Evolutionary conservation across 1,140 invertebrate species (phyloP).

Genomic region (Solenopsis fugax): DNA sequence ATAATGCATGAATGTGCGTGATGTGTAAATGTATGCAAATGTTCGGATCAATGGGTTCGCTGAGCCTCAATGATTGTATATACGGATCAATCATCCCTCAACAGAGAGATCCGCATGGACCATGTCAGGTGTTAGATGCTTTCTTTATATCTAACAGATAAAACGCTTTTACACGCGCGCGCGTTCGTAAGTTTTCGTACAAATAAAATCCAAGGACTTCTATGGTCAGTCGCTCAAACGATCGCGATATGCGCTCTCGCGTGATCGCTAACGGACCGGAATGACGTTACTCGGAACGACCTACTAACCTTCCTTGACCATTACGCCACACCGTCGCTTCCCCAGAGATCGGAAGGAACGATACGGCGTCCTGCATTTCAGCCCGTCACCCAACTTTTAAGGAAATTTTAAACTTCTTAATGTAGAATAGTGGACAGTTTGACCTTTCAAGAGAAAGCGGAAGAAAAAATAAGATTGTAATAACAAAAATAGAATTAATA

Average conservation of each 20-base stretch:
- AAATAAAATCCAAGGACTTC: slow-evolving; percentile 73
- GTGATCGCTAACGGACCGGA: slow-evolving; percentile 79
- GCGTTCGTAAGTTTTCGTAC: not conserved
- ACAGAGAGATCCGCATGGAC: not conserved
- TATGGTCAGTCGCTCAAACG: slow-evolving; percentile 77
- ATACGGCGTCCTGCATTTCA: slow-evolving; percentile 62
- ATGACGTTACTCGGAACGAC: slow-evolving; percentile 81
- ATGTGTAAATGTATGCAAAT: not conserved
- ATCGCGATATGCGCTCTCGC: slow-evolving; percentile 79
- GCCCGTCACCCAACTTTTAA: slow-evolving; percentile 41
- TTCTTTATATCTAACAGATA: not conserved
- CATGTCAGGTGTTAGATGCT: not conserved
- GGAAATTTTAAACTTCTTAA: not conserved
- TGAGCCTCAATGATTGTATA: not conserved
- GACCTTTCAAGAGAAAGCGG: not conserved
- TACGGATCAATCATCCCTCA: not conserved
- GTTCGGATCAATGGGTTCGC: not conserved
- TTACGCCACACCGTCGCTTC: slow-evolving; percentile 34
- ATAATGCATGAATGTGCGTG: too few species aligned
- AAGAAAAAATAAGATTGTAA: not conserved
- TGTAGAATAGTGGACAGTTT: not conserved
- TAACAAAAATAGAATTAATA: not conserved
- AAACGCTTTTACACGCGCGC: not conserved
- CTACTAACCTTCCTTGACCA: slow-evolving; percentile 85
- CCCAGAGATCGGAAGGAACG: slow-evolving; percentile 67